Evolutionary conservation across 2,888 invertebrate genomes (phyloP).

Genomic region (Caenorhabditis becei): DNA sequence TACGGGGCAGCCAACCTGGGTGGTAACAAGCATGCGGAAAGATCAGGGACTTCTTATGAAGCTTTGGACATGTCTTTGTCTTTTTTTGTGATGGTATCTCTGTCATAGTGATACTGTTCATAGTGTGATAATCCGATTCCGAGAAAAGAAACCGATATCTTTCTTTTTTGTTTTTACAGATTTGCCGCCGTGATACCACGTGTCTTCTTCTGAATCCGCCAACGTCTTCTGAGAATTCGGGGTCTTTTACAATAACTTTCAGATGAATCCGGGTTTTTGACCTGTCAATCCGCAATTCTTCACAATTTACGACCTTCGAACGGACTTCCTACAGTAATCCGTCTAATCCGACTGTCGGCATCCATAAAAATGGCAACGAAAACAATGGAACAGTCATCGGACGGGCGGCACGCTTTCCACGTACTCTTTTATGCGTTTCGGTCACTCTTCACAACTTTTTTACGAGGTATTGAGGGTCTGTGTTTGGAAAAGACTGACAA

Average conservation of each 20-base stretch:
- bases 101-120: too few relatives aligned
- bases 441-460: conserved; percentile 49
- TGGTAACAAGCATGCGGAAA: not conserved
- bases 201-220: not conserved
- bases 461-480: conserved; percentile 36
- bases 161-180: not conserved
- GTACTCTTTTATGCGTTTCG: conserved; percentile 9
- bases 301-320: not conserved
- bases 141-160: too few relatives aligned
- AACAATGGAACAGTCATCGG: conserved; percentile 35
- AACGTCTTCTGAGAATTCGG: too few relatives aligned
- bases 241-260: too few relatives aligned
- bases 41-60: too few relatives aligned
- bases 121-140: too few relatives aligned
- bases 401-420: conserved; percentile 34
- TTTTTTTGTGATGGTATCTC: too few relatives aligned
- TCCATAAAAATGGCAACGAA: conserved; percentile 30
- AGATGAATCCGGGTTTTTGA: conserved; percentile 1
- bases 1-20: not conserved
- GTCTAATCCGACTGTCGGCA: conserved; percentile 35
- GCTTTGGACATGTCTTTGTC: too few relatives aligned
- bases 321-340: conserved; percentile 1
- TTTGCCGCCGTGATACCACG: too few relatives aligned
- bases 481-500: conserved; percentile 19
- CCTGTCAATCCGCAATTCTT: not conserved